Conservation (phyloP, 2,113 vertebrate genomes). For the Cynoglossus semilaevis region DNA sequence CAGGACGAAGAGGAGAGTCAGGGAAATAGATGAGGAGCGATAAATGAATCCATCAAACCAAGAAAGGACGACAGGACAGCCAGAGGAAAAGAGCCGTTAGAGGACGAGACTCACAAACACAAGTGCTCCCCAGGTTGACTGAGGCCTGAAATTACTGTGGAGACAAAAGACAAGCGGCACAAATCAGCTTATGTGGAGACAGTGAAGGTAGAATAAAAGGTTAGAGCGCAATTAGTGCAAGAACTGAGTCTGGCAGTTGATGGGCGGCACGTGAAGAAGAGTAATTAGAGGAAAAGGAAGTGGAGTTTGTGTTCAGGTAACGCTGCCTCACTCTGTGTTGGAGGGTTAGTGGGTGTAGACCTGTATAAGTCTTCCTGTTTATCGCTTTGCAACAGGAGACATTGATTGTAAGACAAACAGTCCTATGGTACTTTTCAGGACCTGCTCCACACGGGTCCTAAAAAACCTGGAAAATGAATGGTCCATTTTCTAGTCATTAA, state of each 20-base stretch:
- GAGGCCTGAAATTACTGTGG: neutral
- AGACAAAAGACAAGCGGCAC: constrained; percentile 2
- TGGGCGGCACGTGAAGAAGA: neutral
- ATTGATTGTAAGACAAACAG: no score
- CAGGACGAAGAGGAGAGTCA: neutral
- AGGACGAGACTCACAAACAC: neutral
- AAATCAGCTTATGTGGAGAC: neutral
- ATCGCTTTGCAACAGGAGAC: no score
- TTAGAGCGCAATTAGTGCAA: neutral
- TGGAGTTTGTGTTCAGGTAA: neutral
- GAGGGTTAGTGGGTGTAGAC: no score
- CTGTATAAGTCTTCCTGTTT: no score
- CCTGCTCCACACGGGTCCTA: no score
- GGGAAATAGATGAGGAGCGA: neutral
- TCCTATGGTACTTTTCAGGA: no score
- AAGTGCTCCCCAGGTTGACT: neutral
- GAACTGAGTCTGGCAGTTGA: neutral
- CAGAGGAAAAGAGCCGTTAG: neutral
- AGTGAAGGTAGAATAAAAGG: neutral
- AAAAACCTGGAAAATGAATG: no score
- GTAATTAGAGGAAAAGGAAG: constrained; percentile 1
- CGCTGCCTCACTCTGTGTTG: no score
- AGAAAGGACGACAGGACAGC: neutral
- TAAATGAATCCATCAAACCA: constrained; percentile 7
- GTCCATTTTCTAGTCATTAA: no score